These are phyloP conservation scores for Propsilocerus akamusi DNA, from an alignment of 1,140 invertebrate species.

Conservation along the genomic window DNA sequence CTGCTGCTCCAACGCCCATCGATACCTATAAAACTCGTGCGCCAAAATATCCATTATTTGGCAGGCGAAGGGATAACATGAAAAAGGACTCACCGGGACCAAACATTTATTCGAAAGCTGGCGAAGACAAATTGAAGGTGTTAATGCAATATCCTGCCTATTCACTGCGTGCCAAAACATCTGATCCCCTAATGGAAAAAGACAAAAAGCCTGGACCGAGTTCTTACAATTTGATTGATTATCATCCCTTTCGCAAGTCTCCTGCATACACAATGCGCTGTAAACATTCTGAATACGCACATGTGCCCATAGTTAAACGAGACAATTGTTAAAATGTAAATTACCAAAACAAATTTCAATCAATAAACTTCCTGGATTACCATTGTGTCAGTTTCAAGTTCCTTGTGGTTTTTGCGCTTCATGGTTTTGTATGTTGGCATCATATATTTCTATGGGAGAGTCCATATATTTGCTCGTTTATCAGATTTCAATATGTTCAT, in stretches of 20 bases:
- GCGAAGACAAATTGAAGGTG: neutral
- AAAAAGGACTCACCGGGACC: neutral
- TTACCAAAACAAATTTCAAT: too few species aligned
- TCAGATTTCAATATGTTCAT: neutral
- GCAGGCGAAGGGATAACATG: neutral
- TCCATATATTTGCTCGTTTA: neutral
- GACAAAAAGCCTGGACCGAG: neutral
- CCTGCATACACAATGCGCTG: neutral
- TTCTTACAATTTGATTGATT: neutral
- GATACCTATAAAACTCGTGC: neutral
- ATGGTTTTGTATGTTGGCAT: neutral
- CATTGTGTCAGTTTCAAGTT: neutral
- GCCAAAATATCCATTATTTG: neutral
- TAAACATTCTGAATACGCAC: neutral
- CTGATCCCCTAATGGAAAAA: neutral
- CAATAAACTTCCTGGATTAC: neutral
- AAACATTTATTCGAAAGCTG: neutral
- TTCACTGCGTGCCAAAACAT: neutral
- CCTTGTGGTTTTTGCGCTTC: neutral
- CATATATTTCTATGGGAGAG: neutral
- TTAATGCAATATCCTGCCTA: neutral
- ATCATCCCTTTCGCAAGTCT: neutral
- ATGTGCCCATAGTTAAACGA: neutral
- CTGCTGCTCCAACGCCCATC: neutral
- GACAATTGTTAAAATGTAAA: conserved; percentile 2